A percentile compares a stretch with the other conserved stretches of the same genome.
These are phyloP conservation scores for Sciurus vulgaris DNA, from an alignment of 2,797 vertebrate genomes.

Conservation along the genomic window DNA sequence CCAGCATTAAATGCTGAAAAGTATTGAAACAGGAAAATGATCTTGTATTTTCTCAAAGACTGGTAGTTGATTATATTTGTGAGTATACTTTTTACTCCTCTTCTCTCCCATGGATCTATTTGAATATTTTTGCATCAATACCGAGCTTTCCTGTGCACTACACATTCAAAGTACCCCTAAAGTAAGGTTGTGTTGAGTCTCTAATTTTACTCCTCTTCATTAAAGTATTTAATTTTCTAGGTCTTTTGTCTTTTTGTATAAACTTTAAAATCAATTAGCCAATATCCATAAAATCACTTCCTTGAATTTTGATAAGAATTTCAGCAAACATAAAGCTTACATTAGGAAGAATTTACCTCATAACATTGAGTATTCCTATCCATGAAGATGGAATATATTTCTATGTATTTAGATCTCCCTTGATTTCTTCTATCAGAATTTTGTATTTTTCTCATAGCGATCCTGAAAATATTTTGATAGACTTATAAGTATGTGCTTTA, in stretches of 20 bases:
- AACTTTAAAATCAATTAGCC: background rate
- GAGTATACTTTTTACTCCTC: too few species aligned
- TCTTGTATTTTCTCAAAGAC: background rate
- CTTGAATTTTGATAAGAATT: background rate
- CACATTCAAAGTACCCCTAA: background rate
- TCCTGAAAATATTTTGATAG: background rate
- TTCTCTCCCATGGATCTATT: background rate
- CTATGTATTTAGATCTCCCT: background rate
- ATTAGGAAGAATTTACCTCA: background rate
- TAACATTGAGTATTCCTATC: background rate
- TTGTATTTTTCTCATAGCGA: background rate
- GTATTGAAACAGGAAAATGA: background rate
- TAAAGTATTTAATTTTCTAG: background rate
- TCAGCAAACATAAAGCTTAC: background rate
- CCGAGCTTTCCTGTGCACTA: background rate
- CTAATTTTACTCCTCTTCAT: background rate
- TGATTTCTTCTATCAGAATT: background rate
- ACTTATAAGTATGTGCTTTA: background rate
- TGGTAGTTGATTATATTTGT: background rate
- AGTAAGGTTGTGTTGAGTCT: background rate
- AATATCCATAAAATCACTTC: background rate
- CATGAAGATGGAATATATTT: background rate
- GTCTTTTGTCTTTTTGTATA: background rate
- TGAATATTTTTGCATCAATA: background rate
- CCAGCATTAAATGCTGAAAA: background rate